Percentiles rank a stretch among this genome's conserved stretches.
Evolutionary conservation across 2,113 vertebrate species (phyloP).

Genomic region (Mormyrus iriodes): DNA sequence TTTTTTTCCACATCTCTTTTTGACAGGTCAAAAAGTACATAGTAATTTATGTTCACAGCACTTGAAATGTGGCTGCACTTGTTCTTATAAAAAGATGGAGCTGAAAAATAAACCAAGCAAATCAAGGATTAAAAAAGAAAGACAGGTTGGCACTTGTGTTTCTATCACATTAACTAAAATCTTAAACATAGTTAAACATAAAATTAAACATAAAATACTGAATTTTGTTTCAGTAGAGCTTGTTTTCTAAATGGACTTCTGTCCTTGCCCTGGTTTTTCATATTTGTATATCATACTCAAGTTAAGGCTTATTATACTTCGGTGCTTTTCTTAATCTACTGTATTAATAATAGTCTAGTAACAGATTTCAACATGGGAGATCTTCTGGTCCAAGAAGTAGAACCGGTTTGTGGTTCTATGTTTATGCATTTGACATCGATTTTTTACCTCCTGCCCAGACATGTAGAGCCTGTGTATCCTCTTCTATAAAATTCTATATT

Average conservation of each 20-base stretch:
- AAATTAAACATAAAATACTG: too few relatives aligned
- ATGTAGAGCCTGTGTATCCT: slow-evolving; percentile 35
- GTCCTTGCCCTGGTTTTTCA: neutral
- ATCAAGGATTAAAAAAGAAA: neutral
- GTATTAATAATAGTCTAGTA: neutral
- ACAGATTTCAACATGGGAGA: neutral
- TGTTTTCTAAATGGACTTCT: neutral
- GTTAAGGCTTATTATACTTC: neutral
- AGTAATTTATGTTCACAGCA: neutral
- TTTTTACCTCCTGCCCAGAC: slow-evolving; percentile 24
- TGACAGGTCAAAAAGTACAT: neutral
- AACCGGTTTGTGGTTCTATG: slow-evolving; percentile 16
- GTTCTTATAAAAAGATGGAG: neutral
- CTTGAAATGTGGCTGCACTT: neutral
- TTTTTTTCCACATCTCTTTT: neutral
- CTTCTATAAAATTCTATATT: too few relatives aligned
- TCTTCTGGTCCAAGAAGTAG: slow-evolving; percentile 18
- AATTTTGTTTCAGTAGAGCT: neutral
- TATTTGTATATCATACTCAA: neutral
- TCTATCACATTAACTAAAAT: neutral
- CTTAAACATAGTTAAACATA: neutral
- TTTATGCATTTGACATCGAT: neutral
- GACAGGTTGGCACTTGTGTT: too few relatives aligned
- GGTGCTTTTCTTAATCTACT: neutral
- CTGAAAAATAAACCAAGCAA: neutral